Conservation (phyloP, 2,797 vertebrate species). For the Micrastur ruficollis region DNA sequence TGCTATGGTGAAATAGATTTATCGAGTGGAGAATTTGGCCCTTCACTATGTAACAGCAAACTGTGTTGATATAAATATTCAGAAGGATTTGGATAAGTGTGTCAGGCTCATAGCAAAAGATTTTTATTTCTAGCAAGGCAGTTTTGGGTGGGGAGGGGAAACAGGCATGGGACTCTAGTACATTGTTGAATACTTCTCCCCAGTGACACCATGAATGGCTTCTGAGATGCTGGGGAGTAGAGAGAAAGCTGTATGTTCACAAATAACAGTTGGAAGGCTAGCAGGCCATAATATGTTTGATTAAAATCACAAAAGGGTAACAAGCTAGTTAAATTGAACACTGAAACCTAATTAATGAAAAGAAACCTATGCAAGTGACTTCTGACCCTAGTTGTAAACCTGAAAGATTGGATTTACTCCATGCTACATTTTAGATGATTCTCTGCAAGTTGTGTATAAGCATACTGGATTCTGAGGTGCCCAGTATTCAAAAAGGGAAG, state of each 20-base stretch:
- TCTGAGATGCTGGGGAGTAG: neutral
- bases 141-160: neutral
- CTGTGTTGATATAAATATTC: neutral
- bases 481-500: constrained; percentile 39
- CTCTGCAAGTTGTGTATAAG: neutral
- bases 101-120: neutral
- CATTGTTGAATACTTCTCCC: neutral
- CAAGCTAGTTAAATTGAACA: constrained; percentile 53
- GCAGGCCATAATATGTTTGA: neutral
- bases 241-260: neutral
- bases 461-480: constrained; percentile 47
- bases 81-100: neutral
- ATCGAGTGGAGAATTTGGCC: neutral
- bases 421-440: constrained; percentile 30
- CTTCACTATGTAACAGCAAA: neutral
- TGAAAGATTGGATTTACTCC: constrained; percentile 31
- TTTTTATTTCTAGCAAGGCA: neutral
- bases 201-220: accelerated
- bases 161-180: neutral
- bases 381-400: constrained; percentile 51
- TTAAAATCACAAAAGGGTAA: constrained; percentile 5
- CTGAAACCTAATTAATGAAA: constrained; percentile 46
- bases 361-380: constrained; percentile 25
- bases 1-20: neutral
- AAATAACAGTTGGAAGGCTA: neutral